Conservation (phyloP, 2,888 invertebrate genomes). For the Hydrotaea diabolus region DNA sequence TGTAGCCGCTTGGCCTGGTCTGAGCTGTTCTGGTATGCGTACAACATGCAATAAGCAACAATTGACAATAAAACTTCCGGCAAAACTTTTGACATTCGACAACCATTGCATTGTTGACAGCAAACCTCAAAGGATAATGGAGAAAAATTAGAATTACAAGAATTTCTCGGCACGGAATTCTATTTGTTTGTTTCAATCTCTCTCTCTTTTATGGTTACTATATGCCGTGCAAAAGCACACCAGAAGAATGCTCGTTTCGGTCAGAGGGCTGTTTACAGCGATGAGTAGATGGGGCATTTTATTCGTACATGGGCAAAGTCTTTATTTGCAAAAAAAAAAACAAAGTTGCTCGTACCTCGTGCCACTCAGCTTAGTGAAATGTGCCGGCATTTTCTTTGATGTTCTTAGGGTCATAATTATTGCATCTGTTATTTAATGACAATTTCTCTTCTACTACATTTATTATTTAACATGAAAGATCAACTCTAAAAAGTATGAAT, state of each 20-base stretch:
- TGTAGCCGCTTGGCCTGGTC: background rate
- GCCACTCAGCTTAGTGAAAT: background rate
- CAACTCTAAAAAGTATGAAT: too few relatives aligned
- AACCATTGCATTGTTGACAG: constrained; percentile 52
- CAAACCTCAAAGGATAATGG: constrained; percentile 53
- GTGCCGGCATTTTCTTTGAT: too few relatives aligned
- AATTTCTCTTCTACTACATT: too few relatives aligned
- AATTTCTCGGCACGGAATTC: constrained; percentile 28
- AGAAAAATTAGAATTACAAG: constrained; percentile 47
- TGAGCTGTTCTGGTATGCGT: constrained; percentile 28
- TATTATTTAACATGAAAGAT: too few relatives aligned
- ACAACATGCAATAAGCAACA: constrained; percentile 47
- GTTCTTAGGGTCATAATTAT: too few relatives aligned
- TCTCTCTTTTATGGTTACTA: background rate
- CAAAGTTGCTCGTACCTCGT: background rate
- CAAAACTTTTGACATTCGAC: constrained; percentile 54
- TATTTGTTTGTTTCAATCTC: constrained; percentile 14
- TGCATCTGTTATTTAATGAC: too few relatives aligned
- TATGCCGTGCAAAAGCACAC: background rate
- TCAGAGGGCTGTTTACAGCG: background rate
- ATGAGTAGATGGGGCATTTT: background rate
- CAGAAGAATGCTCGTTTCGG: background rate
- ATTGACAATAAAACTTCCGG: constrained; percentile 49
- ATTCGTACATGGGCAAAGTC: background rate
- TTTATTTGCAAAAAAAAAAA: background rate